These are phyloP conservation scores for Glyphotaelius pellucidus DNA, from an alignment of 2,888 invertebrate species.

Conservation along the genomic window DNA sequence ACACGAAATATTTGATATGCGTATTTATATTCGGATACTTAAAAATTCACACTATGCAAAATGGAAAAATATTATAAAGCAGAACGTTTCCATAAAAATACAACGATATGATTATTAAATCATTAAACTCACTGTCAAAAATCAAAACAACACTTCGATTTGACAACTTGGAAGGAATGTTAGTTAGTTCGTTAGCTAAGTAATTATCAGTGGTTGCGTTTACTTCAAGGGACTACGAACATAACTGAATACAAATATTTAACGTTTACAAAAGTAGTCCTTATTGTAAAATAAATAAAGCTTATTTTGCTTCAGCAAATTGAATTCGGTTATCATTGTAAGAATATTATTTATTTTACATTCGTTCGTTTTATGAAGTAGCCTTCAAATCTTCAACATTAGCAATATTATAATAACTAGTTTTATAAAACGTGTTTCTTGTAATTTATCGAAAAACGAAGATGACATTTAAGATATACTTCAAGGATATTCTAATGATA, in stretches of 20 bases:
- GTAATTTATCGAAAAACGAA: neutral
- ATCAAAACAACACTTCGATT: constrained; percentile 62
- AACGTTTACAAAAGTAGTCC: neutral
- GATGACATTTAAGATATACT: neutral
- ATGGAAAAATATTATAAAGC: neutral
- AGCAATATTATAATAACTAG: neutral
- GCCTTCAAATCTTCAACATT: neutral
- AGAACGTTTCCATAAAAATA: neutral
- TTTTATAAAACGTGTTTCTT: neutral
- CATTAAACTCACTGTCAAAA: constrained; percentile 50
- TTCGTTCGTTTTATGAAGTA: neutral
- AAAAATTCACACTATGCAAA: neutral
- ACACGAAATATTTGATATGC: neutral
- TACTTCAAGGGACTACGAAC: constrained; percentile 38
- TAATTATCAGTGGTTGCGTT: constrained; percentile 61
- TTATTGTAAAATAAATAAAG: neutral
- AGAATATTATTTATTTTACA: neutral
- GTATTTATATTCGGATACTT: neutral
- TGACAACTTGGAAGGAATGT: constrained; percentile 64
- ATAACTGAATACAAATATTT: neutral
- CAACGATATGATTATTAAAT: constrained; percentile 11
- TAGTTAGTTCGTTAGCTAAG: constrained; percentile 55
- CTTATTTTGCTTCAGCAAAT: neutral
- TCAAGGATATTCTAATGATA: neutral
- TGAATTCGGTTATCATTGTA: neutral